Conservation (phyloP, 1,140 invertebrate genomes). For the Drosophila seguyi region DNA sequence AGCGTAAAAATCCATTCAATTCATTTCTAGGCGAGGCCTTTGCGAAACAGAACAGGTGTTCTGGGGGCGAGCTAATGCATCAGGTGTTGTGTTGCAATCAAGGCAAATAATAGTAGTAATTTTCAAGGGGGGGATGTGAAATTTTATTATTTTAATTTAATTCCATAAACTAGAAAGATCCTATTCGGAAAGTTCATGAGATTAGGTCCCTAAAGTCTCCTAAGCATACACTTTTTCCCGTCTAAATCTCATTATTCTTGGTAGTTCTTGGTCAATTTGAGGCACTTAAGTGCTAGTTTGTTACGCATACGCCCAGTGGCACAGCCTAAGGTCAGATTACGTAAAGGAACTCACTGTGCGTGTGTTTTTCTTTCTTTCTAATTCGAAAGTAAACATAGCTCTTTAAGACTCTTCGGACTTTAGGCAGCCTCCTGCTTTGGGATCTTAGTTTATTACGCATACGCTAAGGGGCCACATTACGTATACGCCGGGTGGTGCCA, state of each 20-base stretch:
- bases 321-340: background rate
- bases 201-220: too few relatives aligned
- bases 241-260: background rate
- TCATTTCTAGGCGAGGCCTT: background rate
- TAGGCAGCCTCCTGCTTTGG: background rate
- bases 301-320: background rate
- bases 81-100: slow-evolving; percentile 7
- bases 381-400: slow-evolving; percentile 2
- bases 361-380: background rate
- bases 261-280: background rate
- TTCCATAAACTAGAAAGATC: rapidly evolving
- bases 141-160: too few relatives aligned
- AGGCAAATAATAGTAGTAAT: background rate
- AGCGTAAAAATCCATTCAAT: slow-evolving; percentile 13
- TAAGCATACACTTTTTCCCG: too few relatives aligned
- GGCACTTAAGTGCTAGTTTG: background rate
- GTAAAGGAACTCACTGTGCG: background rate
- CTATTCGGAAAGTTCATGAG: background rate
- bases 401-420: slow-evolving; percentile 6
- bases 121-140: too few relatives aligned
- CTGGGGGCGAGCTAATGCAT: background rate
- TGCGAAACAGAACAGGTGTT: slow-evolving; percentile 1
- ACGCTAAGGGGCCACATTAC: slow-evolving; percentile 18
- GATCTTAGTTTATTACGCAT: slow-evolving; percentile 8
- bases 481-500: slow-evolving; percentile 31